Evolutionary conservation across 2,797 vertebrate species (phyloP).

Genomic region (Enteromius mattozi): DNA sequence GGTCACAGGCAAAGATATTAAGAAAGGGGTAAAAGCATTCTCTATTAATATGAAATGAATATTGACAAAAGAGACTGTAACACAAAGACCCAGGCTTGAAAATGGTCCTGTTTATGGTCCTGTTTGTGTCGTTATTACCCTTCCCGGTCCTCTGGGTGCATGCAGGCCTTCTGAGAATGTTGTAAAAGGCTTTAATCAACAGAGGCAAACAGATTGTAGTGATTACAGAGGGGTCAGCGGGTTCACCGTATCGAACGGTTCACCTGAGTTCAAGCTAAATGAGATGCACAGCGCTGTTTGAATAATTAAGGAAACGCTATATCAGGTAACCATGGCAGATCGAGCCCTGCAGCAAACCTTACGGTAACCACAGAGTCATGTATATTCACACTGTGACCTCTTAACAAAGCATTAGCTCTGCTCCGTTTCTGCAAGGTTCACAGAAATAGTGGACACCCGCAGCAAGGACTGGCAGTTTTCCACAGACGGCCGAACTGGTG

Average conservation of each 20-base stretch:
- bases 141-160: conserved; percentile 1
- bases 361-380: conserved; percentile 38
- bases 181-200: conserved; percentile 37
- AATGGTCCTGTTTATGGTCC: conserved; percentile 13
- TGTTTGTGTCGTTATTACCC: conserved; percentile 7
- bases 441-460: conserved; percentile 44
- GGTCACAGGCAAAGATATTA: neutral
- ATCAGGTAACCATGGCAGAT: conserved; percentile 42
- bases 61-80: conserved; percentile 28
- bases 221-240: conserved; percentile 16
- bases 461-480: conserved; percentile 42
- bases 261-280: conserved; percentile 52
- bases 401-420: conserved; percentile 46
- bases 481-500: conserved; percentile 21
- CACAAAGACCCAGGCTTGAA: neutral
- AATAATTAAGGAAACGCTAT: conserved; percentile 53
- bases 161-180: conserved; percentile 14
- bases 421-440: conserved; percentile 37
- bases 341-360: conserved; percentile 34
- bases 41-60: conserved; percentile 10
- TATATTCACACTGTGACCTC: conserved; percentile 44
- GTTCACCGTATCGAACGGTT: conserved; percentile 33
- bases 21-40: neutral
- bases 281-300: conserved; percentile 47
- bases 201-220: conserved; percentile 29